Base-by-base conservation (phyloP, 2,797 vertebrate genomes). In the Zalophus californianus region DNA sequence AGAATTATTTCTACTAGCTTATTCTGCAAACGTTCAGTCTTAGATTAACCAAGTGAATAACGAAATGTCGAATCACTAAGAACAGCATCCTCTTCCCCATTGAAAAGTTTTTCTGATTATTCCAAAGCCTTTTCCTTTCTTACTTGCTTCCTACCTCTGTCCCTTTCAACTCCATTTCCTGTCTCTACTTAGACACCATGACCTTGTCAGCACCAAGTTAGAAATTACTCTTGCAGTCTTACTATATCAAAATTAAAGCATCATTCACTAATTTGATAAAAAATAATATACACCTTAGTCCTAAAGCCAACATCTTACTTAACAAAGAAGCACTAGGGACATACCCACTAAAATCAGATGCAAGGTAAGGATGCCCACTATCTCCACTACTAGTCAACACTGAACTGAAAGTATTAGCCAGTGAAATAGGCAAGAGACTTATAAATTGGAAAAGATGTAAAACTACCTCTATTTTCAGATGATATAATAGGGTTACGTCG, bases 1-100 rank as follows among this genome's bases (percentile, higher is more conserved):
- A 78, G 62, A 93, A 85, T 79, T 91, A 91, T 62, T 68, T 92
- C 72, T 84, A 41, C 60, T n/a, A 52, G 6, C 14, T 87, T 52
- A 68, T 52, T 86, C 78, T 48, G 27, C 18, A 80, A 94, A 64
- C 29, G 10, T 54, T 88, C 38, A 29, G 29, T 62, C 56, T 83
- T 66, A 9, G 6, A 83, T 62, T 84, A 77, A 56, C 52, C 41
- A 92, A 94, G 35, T 88, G 29, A 82, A 54, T 21, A 72, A 50
- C 70, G 7, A 82, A 77, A 78, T 62, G 21, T 62, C 29, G 18
- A 32, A 25, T n/a, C 54, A 79, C 35, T 88, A 72, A 38, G 73
- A 93, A 64, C 5, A 56, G 48, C 56, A 64, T 73, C 25, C 32
- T 85, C 41, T 62, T 92, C 77, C 44, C 38, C 29, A 50, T 0